Evolutionary conservation across 1,140 invertebrate genomes (phyloP), one percentile per base, ranked within the genome.

Genomic region (Lanistes nyassanus): DNA sequence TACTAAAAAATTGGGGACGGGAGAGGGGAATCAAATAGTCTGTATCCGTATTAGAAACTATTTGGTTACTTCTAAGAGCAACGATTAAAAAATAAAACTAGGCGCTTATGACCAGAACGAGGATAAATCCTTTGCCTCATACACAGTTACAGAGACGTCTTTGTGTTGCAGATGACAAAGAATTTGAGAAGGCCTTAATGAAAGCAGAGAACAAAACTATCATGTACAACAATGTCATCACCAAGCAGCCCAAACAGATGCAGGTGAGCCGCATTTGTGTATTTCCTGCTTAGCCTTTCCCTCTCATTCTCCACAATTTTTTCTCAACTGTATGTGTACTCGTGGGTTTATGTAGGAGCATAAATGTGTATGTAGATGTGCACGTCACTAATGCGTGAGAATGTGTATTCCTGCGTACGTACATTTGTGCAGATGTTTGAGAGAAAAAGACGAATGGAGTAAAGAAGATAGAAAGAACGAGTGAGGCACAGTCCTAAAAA

Each of bases 191-290:
- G 21, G 29, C n/a, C 16, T 26, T 60, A 11, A 26, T 72, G 34
- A 72, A 42, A 42, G 29, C 36, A 11, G 70, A 72, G 23, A 72
- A 21, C 34, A 72, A 72, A 37, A 19, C 65, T 7, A 21, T 34
- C 36, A n/a, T 72, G 13, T 72, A 37, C 26, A 72, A 72, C 70
- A 72, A 72, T n/a, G 70, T 37, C 47, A 72, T 72, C 23, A 72
- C 70, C 1, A 53, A 58, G 26, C 70, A 72, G 36, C 70, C 70
- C 21, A 39, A 36, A 42, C 70, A 72, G 36, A n/a, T 55, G n/a
- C 55, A 60, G 29, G 51, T 56, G 26, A 21, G 39, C 21, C 3
- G 66, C 51, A n/a, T 42, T 67, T 7, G 34, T 39, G 0, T n/a
- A 42, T 29, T 65, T n/a, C 9, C 58, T 16, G 7, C n/a, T 23